Evolutionary conservation across 2,797 vertebrate genomes (phyloP), one percentile per base, ranked within the genome.

Genomic region (Peromyscus attwateri): DNA sequence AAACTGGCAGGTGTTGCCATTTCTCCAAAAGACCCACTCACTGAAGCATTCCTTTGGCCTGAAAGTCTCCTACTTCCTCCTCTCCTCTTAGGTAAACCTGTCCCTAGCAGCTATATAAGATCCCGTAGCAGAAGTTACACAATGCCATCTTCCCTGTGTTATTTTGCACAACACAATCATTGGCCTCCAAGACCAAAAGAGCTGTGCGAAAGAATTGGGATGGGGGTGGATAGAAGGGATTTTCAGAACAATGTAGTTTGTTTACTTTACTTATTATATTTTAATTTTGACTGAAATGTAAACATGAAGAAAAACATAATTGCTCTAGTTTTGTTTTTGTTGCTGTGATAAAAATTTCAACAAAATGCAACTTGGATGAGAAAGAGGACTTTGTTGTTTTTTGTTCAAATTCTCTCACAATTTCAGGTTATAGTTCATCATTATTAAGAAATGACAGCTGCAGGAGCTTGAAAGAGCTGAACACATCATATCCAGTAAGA

Each of bases 61-160:
- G 1, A 2, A 13, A 14, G 2, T 27, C n/a, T 52, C 62, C 62
- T 12, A 4, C 52, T 14, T 80, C 0, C 1, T 62, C 1, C n/a
- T 57, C 19, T 43, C 2, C 27, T 17, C 11, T 70, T 17, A 21
- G 11, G 16, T 23, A 25, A 57, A 21, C 3, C 12, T 90, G 66
- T 90, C 4, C 9, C 4, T 4, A 60, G 2, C 5, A 79, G 14
- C 11, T 52, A 4, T 23, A 37, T 57, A 13, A 0, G 1, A 6
- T 57, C 13, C 12, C 23, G 27, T 34, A 57, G 23, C 3, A 70
- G 34, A 92, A 92, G 16, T 19, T 31, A 71, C 43, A 46, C n/a
- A 37, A 13, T 14, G 3, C 37, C 17, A 21, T 27, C 81, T 25
- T 11, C 1, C 17, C 2, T n/a, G 7, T 1, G 21, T n/a, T 73